These are phyloP conservation scores for Epirrita christyi DNA, from an alignment of 2,888 invertebrate genomes.

Conservation along the genomic window DNA sequence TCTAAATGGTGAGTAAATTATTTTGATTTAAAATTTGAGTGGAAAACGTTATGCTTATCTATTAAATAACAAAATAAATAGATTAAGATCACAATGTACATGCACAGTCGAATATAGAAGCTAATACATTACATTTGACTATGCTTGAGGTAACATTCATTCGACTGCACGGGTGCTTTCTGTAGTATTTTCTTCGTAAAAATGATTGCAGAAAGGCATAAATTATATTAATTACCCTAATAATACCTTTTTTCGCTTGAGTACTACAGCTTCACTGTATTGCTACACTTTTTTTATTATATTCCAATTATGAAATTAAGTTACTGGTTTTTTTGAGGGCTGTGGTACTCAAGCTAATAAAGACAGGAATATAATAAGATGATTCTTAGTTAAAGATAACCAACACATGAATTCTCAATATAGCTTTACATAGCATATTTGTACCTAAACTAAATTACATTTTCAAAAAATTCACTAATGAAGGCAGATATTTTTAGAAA, in stretches of 20 bases:
- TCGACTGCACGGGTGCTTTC: slow-evolving; percentile 62
- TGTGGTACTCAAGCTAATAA: slow-evolving; percentile 45
- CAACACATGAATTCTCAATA: slow-evolving; percentile 27
- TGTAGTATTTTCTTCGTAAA: slow-evolving; percentile 72
- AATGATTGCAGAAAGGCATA: slow-evolving; percentile 78
- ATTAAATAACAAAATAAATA: slow-evolving; percentile 76
- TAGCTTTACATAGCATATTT: neutral
- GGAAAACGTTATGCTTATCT: slow-evolving; percentile 60
- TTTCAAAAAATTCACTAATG: too few relatives aligned
- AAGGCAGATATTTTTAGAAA: too few relatives aligned
- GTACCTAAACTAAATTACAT: neutral
- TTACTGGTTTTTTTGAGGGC: neutral
- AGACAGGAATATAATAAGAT: slow-evolving; percentile 50
- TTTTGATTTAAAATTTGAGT: slow-evolving; percentile 43
- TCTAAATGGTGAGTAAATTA: slow-evolving; percentile 39
- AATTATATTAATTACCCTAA: slow-evolving; percentile 62
- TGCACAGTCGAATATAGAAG: slow-evolving; percentile 49
- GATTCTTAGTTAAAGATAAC: slow-evolving; percentile 27
- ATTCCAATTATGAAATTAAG: slow-evolving; percentile 2
- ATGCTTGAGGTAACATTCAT: slow-evolving; percentile 41
- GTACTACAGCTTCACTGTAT: slow-evolving; percentile 30
- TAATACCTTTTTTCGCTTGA: slow-evolving; percentile 44
- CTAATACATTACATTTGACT: slow-evolving; percentile 27
- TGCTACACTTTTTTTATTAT: slow-evolving; percentile 10
- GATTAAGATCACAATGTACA: slow-evolving; percentile 65